Base-by-base conservation (phyloP, 2,113 vertebrate genomes). In the Strigops habroptila region DNA sequence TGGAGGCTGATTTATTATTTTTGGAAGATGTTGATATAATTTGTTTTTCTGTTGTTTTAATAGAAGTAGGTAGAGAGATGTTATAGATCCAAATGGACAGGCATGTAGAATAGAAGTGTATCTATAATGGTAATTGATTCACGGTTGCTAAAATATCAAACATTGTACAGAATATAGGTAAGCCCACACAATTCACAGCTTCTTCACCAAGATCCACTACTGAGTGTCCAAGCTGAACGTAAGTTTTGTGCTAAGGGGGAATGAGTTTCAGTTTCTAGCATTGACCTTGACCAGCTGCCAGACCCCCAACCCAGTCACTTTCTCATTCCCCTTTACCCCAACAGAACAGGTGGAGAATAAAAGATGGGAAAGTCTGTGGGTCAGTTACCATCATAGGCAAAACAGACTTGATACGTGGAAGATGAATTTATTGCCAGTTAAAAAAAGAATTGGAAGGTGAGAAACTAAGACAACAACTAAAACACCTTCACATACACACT, bases 301-400 rank as follows among this genome's bases (percentile, higher is more conserved):
- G 60, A 60, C 1, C 3, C 7, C 3, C 5, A 7, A 8, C 33
- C 9, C 19, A 69, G 17, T 46, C 23, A 17, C 18, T 62, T 12
- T 24, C 31, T 67, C 1, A 1, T 15, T 70, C 4, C 1, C 15
- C 14, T 18, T 16, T 43, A 10, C 10, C 6, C 4, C 5, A 43
- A 3, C 1, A 68, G 5, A 21, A 71, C 9, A 31, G 10, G 3
- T 4, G 8, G 11, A 49, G 14, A 64, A 80, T 60, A 46, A 0
- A 57, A 35, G 31, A 17, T 24, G 7, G 7, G 62, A 73, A 68
- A 70, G 0, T 46, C 35, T 83, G 14, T 21, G 35, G 7, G 10
- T 46, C 17, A 55, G 2, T 82, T 79, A 30, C 3, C 6, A 55
- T 41, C 10, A 84, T 9, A 75, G 10, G 14, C 4, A 7, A 91